These are phyloP conservation scores for Synanceia verrucosa DNA, from an alignment of 2,797 vertebrate genomes.

Conservation along the genomic window DNA sequence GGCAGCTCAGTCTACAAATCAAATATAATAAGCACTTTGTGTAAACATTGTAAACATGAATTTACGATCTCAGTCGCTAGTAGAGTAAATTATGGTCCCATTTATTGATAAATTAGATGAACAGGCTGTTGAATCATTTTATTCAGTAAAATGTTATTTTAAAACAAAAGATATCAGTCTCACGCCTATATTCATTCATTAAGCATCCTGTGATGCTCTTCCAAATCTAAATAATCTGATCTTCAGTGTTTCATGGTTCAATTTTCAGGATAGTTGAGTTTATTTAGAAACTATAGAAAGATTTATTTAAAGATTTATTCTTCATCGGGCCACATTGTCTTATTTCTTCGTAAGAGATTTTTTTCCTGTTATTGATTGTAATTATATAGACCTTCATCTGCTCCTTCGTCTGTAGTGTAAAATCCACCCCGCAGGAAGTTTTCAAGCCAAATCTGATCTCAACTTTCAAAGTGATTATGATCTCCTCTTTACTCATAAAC, in stretches of 20 bases:
- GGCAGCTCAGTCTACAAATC: too few species aligned
- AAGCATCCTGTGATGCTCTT: too few species aligned
- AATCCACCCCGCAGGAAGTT: constrained; percentile 4
- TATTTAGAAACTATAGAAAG: not conserved
- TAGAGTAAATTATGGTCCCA: too few species aligned
- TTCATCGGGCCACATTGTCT: not conserved
- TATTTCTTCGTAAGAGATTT: not conserved
- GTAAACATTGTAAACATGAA: too few species aligned
- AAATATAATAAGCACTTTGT: too few species aligned
- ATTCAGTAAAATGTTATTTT: not conserved
- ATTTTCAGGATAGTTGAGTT: not conserved
- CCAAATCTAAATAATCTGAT: not conserved
- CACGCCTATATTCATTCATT: not conserved
- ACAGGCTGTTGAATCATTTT: not conserved
- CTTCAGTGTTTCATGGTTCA: not conserved
- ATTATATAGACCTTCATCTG: not conserved
- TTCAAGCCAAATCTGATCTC: constrained; percentile 6
- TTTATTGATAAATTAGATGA: too few species aligned
- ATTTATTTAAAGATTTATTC: not conserved
- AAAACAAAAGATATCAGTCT: not conserved
- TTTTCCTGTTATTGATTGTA: not conserved
- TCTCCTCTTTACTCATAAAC: constrained; percentile 12
- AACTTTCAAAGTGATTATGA: constrained; percentile 31
- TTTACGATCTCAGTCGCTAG: too few species aligned
- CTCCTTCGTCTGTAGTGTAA: not conserved